Evolutionary conservation across 2,113 vertebrate species (phyloP), one percentile per base, ranked within the genome.

Genomic region (Tachysurus fulvidraco): DNA sequence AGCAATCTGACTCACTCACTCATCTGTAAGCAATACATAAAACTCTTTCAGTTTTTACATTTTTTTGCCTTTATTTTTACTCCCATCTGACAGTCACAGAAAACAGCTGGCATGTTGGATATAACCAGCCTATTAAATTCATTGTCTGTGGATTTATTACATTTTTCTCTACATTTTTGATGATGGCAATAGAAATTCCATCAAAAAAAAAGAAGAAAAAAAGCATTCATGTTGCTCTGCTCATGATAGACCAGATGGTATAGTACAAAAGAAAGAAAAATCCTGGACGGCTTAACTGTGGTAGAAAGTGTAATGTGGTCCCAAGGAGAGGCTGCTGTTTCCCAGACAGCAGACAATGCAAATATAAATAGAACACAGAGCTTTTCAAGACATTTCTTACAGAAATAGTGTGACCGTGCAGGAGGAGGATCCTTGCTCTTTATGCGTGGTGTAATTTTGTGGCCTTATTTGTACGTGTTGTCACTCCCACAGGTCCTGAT

Each of bases 401-500:
- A 21, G 4, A 59, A 36, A 55, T 11, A n/a, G 69, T 52, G 5
- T 28, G 5, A 52, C 44, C n/a, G 5, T 50, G 23, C 46, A 77
- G 46, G 73, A 76, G 44, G 21, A 13, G 44, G 44, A 25, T 25
- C 5, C 1, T 44, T 16, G n/a, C 1, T 41, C 36, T 79, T 79
- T 17, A 19, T 54, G 14, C 21, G 76, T 1, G 41, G 79, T 57
- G 21, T 71, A 19, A 11, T 36, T 16, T 60, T 44, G 17, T 16
- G 13, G 25, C 13, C 2, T 4, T 78, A 9, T 25, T 21, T 30
- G 17, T 36, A 12, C 1, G 21, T 25, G 55, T 4, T 67, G 16
- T 88, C 82, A 23, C 62, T 54, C 83, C 4, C 17, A n/a, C 84
- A 99, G 98, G 98, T 91, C 98, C 98, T 77, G 97, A 99, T 78